Conservation (phyloP, 2,888 invertebrate species). For the Danaus chrysippus region DNA sequence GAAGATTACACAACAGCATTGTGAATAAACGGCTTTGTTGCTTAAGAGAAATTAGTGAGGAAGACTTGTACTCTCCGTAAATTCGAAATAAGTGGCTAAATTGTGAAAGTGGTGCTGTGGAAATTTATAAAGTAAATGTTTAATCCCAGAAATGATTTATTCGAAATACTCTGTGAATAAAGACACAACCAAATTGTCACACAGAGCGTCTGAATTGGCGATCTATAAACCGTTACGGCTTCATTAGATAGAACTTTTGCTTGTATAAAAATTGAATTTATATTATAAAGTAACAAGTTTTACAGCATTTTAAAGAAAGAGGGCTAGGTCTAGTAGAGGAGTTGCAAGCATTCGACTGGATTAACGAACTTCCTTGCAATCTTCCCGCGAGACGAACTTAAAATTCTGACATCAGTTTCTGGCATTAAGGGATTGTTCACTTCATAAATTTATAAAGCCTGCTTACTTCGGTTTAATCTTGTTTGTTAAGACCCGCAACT, state of each 20-base stretch:
- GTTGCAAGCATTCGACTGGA: conserved; percentile 47
- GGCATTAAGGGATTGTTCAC: conserved; percentile 58
- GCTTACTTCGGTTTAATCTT: conserved; percentile 62
- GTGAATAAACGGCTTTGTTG: conserved; percentile 28
- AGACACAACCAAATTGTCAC: conserved; percentile 29
- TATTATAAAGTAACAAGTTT: conserved; percentile 30
- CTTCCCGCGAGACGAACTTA: conserved; percentile 58
- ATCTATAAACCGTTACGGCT: conserved; percentile 31
- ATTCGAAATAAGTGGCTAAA: conserved; percentile 29
- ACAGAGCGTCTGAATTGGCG: conserved; percentile 24
- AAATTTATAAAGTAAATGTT: conserved; percentile 32
- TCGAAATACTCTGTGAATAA: conserved; percentile 26
- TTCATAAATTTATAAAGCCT: conserved; percentile 62
- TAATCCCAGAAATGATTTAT: conserved; percentile 29
- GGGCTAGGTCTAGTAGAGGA: conserved; percentile 29
- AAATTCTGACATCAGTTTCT: conserved; percentile 68
- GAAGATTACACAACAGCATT: conserved; percentile 30
- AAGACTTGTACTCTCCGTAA: conserved; percentile 29
- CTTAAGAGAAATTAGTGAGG: conserved; percentile 29
- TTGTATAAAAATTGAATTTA: conserved; percentile 31
- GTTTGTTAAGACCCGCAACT: conserved; percentile 63
- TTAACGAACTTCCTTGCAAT: conserved; percentile 59
- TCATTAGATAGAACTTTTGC: conserved; percentile 22
- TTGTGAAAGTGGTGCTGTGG: conserved; percentile 29
- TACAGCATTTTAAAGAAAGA: conserved; percentile 32